Conservation (phyloP, 2,113 vertebrate genomes). For the Pithys albifrons region DNA sequence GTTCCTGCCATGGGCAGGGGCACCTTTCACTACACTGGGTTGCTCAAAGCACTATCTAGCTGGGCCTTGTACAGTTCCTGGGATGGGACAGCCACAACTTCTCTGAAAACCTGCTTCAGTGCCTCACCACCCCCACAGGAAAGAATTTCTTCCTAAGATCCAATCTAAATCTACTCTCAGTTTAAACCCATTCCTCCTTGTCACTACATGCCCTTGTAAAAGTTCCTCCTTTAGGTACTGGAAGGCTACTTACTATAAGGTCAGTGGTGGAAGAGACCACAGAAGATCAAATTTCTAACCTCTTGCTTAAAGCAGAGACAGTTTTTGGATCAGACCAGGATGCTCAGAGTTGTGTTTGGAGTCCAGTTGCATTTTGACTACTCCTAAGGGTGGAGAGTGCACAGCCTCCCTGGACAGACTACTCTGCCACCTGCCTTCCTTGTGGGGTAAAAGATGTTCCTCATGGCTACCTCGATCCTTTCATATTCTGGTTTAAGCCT, state of each 20-base stretch:
- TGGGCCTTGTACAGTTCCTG: neutral
- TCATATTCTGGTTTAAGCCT: neutral
- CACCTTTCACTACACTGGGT: neutral
- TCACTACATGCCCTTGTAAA: neutral
- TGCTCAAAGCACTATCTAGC: neutral
- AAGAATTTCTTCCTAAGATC: neutral
- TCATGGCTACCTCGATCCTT: neutral
- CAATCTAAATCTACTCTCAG: neutral
- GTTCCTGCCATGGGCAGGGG: neutral
- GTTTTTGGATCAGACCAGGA: neutral
- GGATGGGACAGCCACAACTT: neutral
- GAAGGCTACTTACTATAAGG: neutral
- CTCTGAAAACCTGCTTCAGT: neutral
- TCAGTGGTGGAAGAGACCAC: neutral
- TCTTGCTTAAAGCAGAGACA: neutral
- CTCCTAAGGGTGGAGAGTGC: neutral
- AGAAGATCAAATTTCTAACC: neutral
- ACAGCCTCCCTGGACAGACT: neutral
- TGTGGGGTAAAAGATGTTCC: neutral
- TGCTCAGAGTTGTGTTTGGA: neutral
- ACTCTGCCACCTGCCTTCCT: neutral
- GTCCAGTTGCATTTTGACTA: neutral
- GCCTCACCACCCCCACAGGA: neutral
- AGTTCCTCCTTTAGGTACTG: neutral
- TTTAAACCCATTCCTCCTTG: neutral